phyloP scores from a whole-genome alignment of 2,797 vertebrate species.

The Bovichtus variegatus region DNA sequence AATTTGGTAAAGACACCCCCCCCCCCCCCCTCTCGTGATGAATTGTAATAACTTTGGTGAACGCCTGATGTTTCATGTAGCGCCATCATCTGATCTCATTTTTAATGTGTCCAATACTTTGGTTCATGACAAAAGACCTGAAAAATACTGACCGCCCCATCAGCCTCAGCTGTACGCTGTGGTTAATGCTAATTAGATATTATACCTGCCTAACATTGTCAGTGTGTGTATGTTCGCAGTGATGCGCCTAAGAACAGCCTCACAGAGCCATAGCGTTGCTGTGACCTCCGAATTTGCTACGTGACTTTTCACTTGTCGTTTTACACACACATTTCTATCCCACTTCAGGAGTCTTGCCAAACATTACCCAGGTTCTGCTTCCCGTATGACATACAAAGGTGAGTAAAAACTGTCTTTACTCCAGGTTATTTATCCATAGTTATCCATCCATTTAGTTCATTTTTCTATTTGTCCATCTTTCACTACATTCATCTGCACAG shows the following conservation, averaged over 20 bases:
- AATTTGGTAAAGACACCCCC: background rate
- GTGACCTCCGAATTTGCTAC: background rate
- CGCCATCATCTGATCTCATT: background rate
- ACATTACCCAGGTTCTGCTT: conserved; percentile 91
- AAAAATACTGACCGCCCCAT: background rate
- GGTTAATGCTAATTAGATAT: background rate
- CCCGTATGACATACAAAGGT: conserved; percentile 92
- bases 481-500: conserved; percentile 57
- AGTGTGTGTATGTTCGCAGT: background rate
- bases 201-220: background rate
- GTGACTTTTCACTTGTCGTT: background rate
- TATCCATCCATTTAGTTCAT: too few species aligned
- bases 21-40: background rate
- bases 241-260: background rate
- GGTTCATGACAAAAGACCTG: background rate
- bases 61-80: background rate
- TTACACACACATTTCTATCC: conserved; percentile 6
- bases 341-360: conserved; percentile 85
- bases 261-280: background rate
- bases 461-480: background rate
- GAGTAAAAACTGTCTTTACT: conserved; percentile 20
- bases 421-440: background rate
- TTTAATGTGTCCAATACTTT: too few species aligned
- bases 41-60: background rate
- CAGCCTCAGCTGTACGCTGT: background rate